Evolutionary conservation across 2,797 vertebrate species (phyloP), one percentile per base, ranked within the genome.

Genomic region (Lutjanus campechanus): DNA sequence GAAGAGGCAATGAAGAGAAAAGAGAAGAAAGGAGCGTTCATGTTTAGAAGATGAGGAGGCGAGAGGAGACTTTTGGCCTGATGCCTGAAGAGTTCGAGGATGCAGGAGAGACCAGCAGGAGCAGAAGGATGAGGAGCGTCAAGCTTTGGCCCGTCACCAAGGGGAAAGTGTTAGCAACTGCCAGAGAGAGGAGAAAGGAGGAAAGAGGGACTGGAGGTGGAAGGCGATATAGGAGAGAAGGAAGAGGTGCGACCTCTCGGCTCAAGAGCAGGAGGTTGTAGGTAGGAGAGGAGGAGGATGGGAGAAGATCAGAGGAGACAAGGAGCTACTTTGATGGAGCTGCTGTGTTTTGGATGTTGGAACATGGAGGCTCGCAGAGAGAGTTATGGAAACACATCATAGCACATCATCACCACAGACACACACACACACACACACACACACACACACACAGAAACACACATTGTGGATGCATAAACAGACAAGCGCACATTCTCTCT

Each of bases 281-380:
- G 67, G 62, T 79, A 73, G 76, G 11, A 71, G 87, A 76, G 81
- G 67, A 69, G 25, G n/a, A 71, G 62, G 76, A 79, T 20, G 73
- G 76, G 71, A 62, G 69, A 84, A 90, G 91, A 95, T 91, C 85
- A 90, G 85, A 92, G 92, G 89, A 90, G 93, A 77, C 85, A 82
- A 81, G 56, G 60, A 76, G 81, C 58, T 41, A 60, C 89, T 91
- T 93, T 90, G 86, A 92, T 85, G 88, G 83, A 81, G 83, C 85
- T 80, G 77, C 83, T 83, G 85, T 65, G 81, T 82, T 89, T 79
- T 56, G 44, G 72, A 79, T 85, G 89, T 87, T 76, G 85, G 85
- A 91, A 91, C 91, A 91, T 36, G 85, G 81, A 82, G 79, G 49
- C 83, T 77, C 70, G 66, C 61, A 19, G 70, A 36, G 83, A 85